Conservation (phyloP, 2,888 invertebrate genomes). For the Arge pagana region DNA sequence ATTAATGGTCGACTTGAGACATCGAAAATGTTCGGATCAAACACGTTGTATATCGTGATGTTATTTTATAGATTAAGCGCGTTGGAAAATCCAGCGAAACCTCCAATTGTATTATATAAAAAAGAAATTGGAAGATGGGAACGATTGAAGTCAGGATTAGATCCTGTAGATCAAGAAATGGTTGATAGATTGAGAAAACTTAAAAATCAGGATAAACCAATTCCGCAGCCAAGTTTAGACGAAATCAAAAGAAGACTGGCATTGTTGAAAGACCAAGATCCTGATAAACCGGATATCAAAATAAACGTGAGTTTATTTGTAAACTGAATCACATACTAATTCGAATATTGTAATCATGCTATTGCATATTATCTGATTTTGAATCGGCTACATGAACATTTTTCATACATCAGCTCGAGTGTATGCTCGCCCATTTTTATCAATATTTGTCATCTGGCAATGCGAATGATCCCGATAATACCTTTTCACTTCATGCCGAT, state of each 20-base stretch:
- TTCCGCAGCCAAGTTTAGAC: constrained; percentile 63
- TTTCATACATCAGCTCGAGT: too few relatives aligned
- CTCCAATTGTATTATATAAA: constrained; percentile 64
- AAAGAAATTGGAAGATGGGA: constrained; percentile 54
- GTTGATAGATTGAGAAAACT: constrained; percentile 70
- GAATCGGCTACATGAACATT: background rate
- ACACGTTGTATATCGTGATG: background rate
- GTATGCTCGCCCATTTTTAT: too few relatives aligned
- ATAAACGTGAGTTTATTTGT: constrained; percentile 44
- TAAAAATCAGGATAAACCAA: constrained; percentile 62
- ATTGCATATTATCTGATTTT: background rate
- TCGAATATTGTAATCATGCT: too few relatives aligned
- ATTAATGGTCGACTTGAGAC: too few relatives aligned
- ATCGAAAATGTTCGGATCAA: background rate
- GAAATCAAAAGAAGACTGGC: constrained; percentile 71
- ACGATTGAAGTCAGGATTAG: constrained; percentile 56
- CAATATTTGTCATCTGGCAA: too few relatives aligned
- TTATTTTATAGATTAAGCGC: constrained; percentile 58
- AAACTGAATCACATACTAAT: too few relatives aligned
- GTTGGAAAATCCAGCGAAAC: constrained; percentile 62
- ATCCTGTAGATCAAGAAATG: constrained; percentile 66
- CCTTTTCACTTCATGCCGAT: too few relatives aligned
- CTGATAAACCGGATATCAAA: constrained; percentile 33
- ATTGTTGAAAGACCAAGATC: constrained; percentile 68
- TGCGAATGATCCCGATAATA: too few relatives aligned